Conservation (phyloP, 2,888 invertebrate genomes). For the Hermaeophaga mercurialis region DNA sequence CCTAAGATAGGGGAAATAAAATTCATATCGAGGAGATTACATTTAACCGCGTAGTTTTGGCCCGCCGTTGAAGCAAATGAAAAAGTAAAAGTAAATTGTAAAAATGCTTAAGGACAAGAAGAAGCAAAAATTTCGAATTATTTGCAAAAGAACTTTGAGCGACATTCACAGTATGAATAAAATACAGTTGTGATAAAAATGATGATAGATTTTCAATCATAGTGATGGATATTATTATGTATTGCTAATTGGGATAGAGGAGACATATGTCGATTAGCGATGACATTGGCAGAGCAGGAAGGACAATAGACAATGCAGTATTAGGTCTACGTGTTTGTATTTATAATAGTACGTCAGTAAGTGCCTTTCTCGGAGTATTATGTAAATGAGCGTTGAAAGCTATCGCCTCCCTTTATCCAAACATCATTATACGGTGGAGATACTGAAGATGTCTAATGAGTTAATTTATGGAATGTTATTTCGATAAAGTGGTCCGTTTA, state of each 20-base stretch:
- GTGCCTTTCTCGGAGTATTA: slow-evolving; percentile 52
- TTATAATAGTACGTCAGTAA: slow-evolving; percentile 51
- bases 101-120: too few species aligned
- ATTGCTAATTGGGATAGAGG: background rate
- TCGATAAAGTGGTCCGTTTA: slow-evolving; percentile 50
- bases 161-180: too few species aligned
- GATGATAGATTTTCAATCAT: too few species aligned
- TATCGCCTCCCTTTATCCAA: slow-evolving; percentile 54
- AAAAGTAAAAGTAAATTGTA: too few species aligned
- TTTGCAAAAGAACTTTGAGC: too few species aligned
- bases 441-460: slow-evolving; percentile 55
- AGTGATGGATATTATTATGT: too few species aligned
- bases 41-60: too few species aligned
- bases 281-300: slow-evolving; percentile 8
- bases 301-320: slow-evolving; percentile 41
- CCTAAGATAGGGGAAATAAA: too few species aligned
- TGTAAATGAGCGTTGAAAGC: slow-evolving; percentile 54
- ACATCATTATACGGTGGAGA: slow-evolving; percentile 53
- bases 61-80: too few species aligned
- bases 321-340: slow-evolving; percentile 48
- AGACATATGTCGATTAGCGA: background rate
- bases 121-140: too few species aligned
- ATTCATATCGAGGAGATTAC: too few species aligned
- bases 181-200: too few species aligned
- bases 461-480: slow-evolving; percentile 59